Percentiles rank a stretch among this genome's conserved stretches.
Evolutionary conservation across 2,113 vertebrate genomes (phyloP).

Genomic region (Sturnus vulgaris): DNA sequence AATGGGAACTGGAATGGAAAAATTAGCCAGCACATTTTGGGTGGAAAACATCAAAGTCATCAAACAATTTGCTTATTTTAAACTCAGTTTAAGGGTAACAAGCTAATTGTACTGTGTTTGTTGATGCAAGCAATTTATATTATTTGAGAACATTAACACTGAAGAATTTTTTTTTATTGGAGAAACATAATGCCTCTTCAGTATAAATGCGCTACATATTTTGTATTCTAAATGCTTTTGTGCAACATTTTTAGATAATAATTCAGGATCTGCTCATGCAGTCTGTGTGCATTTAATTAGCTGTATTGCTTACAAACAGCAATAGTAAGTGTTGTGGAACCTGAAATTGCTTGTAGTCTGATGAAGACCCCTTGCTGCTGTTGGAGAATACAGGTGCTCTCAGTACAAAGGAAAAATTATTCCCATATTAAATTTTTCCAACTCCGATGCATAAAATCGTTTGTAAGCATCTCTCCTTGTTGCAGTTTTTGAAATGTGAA

Average conservation of each 20-base stretch:
- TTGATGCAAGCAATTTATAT: constrained; percentile 59
- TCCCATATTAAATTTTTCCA: background rate
- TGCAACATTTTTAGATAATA: background rate
- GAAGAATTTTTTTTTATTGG: constrained; percentile 7
- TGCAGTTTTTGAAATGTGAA: constrained; percentile 2
- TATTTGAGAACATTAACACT: constrained; percentile 42
- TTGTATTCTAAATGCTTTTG: background rate
- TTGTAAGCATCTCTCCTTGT: background rate
- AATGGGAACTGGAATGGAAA: constrained; percentile 82
- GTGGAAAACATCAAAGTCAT: constrained; percentile 83
- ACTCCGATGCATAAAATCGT: background rate
- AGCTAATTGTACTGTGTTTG: constrained; percentile 74
- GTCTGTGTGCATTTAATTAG: background rate
- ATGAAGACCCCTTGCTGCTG: background rate
- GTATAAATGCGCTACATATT: background rate
- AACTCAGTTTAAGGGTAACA: constrained; percentile 74
- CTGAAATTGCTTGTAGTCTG: background rate
- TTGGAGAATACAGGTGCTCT: background rate
- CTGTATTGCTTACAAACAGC: background rate
- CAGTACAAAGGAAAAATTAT: background rate
- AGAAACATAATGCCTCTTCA: background rate
- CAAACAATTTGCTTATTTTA: constrained; percentile 80
- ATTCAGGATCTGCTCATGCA: background rate
- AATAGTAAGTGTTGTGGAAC: background rate
- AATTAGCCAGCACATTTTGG: constrained; percentile 84